Base-by-base conservation (phyloP, 2,113 vertebrate genomes). In the Caracal caracal region DNA sequence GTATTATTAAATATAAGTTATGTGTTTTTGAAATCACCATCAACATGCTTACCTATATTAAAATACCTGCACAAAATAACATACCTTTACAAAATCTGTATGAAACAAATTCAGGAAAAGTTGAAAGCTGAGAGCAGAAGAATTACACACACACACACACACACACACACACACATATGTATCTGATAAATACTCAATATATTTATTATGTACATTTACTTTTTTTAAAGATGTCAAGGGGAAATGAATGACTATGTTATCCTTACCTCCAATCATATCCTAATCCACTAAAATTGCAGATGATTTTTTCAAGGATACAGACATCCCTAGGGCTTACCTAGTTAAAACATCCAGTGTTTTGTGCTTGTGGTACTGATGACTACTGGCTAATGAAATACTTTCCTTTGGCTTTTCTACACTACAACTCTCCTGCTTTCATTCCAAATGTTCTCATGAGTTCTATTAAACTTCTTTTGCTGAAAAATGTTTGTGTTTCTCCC, bases 1-100 rank as follows among this genome's bases (percentile, higher is more conserved):
- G 15, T 33, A 97, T 96, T 96, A 75, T 96, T 96, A 79, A 96
- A 90, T 63, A 56, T 56, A 83, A 90, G 16, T 82, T 93, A 17
- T 59, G 0, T 56, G 63, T 16, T 79, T 86, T 96, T 92, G 28
- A 92, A 93, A 51, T 75, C 68, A 90, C 15, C n/a, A 30, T 10
- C 49, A 56, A 53, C 11, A 88, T 84, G 6, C 10, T 71, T 70
- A 56, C 8, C 20, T 92, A 30, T 35, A 40, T 49, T 66, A 89
- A 81, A 81, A 82, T 56, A 85, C 1, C n/a, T 90, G 82, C 78
- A 78, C 35, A 90, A 89, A 71, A 73, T 91, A 73, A 73, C 40
- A 78, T 56, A 85, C 1, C 24, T 83, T 83, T 73, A 43, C 28
- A 88, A 92, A 78, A 66, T 91, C 35, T n/a, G 9, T 63, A n/a